A percentile compares a stretch with the other conserved stretches of the same genome.
Evolutionary conservation across 1,140 invertebrate genomes (phyloP).

Genomic region (Lepidurus couesii): DNA sequence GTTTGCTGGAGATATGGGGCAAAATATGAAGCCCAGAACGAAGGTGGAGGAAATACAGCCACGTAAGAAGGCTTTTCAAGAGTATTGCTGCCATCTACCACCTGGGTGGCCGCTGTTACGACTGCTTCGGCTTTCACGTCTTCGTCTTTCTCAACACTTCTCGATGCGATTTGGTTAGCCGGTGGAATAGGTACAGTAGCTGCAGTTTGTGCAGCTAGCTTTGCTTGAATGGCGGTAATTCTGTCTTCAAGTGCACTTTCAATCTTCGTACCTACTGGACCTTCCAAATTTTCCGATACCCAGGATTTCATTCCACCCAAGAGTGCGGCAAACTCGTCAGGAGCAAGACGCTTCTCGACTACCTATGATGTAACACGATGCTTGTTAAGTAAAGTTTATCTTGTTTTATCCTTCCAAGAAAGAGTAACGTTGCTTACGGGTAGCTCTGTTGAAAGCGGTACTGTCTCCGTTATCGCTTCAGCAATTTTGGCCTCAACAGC

Average conservation of each 20-base stretch:
- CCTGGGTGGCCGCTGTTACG: background rate
- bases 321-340: background rate
- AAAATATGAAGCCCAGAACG: constrained; percentile 7
- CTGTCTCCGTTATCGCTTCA: background rate
- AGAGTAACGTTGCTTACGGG: background rate
- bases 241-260: background rate
- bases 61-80: background rate
- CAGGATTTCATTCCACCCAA: background rate
- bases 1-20: background rate
- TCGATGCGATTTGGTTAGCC: background rate
- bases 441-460: background rate
- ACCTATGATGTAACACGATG: background rate
- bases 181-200: background rate
- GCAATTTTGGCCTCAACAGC: background rate
- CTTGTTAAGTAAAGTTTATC: background rate
- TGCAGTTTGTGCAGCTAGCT: background rate
- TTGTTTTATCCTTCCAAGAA: background rate
- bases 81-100: background rate
- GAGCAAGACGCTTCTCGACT: background rate
- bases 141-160: background rate
- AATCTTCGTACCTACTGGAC: background rate
- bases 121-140: background rate
- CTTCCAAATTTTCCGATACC: background rate
- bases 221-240: background rate
- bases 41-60: background rate